Evolutionary conservation across 1,140 invertebrate genomes (phyloP).

Genomic region (Condylostylus longicornis): DNA sequence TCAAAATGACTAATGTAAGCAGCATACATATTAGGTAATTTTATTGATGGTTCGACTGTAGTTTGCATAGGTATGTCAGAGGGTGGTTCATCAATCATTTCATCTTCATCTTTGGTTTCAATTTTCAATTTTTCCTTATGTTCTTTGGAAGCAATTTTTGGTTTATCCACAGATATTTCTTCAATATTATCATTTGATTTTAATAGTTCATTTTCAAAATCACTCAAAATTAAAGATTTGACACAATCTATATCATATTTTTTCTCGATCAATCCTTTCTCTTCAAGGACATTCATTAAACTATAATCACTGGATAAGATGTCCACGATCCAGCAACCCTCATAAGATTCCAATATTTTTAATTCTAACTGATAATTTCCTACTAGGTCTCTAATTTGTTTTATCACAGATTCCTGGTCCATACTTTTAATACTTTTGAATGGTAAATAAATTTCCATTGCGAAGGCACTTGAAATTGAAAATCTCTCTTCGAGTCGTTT

Average conservation of each 20-base stretch:
- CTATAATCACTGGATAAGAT: slow-evolving; percentile 10
- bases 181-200: slow-evolving; percentile 24
- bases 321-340: slow-evolving; percentile 24
- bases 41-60: slow-evolving; percentile 6
- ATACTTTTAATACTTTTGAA: slow-evolving; percentile 15
- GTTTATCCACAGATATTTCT: slow-evolving; percentile 2
- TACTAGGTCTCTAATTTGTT: slow-evolving; percentile 5
- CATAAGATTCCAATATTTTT: slow-evolving; percentile 22
- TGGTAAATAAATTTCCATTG: slow-evolving; percentile 35
- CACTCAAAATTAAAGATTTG: slow-evolving; percentile 16
- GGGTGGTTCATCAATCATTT: no score
- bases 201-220: slow-evolving; percentile 23
- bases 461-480: slow-evolving; percentile 35
- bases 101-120: no score
- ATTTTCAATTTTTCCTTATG: neutral
- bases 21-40: slow-evolving; percentile 26
- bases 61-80: neutral
- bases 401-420: slow-evolving; percentile 5
- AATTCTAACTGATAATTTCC: slow-evolving; percentile 20
- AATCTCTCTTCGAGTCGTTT: slow-evolving; percentile 40
- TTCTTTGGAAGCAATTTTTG: neutral
- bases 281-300: slow-evolving; percentile 16
- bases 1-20: slow-evolving; percentile 47
- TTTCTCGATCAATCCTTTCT: slow-evolving; percentile 13
- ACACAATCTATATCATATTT: slow-evolving; percentile 18